Evolutionary conservation across 2,888 invertebrate species (phyloP).

Genomic region (Calameuta filiformis): DNA sequence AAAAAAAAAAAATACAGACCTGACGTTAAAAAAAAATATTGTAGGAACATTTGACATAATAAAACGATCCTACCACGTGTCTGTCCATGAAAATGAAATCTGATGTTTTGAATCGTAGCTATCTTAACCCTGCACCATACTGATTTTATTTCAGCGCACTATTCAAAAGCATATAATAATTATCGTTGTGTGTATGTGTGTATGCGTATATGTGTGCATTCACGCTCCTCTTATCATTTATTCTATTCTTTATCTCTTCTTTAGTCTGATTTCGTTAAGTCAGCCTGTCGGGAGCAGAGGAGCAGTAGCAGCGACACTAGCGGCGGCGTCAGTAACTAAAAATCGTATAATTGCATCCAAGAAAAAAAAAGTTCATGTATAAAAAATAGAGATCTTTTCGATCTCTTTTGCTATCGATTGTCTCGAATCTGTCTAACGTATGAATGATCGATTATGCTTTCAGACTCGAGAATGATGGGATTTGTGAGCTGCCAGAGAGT

Average conservation of each 20-base stretch:
- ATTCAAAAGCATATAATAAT: neutral
- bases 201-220: neutral
- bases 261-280: neutral
- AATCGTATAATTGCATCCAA: neutral
- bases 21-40: neutral
- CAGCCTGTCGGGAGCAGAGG: neutral
- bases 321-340: neutral
- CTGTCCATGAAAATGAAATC: neutral
- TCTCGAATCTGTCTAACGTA: neutral
- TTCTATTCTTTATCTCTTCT: neutral
- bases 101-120: neutral
- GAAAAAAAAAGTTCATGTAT: neutral
- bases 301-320: neutral
- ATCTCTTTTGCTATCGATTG: neutral
- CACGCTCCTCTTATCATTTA: neutral
- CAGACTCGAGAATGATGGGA: slow-evolving; percentile 41
- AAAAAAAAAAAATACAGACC: neutral
- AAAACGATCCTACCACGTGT: neutral
- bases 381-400: neutral
- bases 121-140: neutral
- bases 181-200: neutral
- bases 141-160: neutral
- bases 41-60: neutral
- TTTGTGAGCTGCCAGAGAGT: slow-evolving; percentile 42
- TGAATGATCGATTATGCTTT: slow-evolving; percentile 25